A percentile compares a stretch with the other conserved stretches of the same genome.
These are phyloP conservation scores for Argyrosomus regius DNA, from an alignment of 2,797 vertebrate genomes.

Conservation along the genomic window DNA sequence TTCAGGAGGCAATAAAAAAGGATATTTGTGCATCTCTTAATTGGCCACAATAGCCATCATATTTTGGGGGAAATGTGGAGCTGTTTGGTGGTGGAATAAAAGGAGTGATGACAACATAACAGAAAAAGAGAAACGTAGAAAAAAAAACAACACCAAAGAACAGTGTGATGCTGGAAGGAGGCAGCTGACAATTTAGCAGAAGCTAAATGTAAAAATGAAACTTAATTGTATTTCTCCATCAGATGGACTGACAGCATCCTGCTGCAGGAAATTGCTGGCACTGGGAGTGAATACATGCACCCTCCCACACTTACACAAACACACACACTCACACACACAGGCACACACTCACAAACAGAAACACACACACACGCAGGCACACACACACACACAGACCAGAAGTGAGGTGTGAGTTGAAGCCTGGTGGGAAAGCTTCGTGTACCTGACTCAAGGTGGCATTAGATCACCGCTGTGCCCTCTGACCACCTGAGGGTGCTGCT, in stretches of 20 bases:
- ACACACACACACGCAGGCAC: constrained; percentile 12
- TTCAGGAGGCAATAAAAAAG: neutral
- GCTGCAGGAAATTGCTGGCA: constrained; percentile 65
- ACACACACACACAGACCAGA: neutral
- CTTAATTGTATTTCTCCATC: constrained; percentile 68
- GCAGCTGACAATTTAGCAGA: constrained; percentile 33
- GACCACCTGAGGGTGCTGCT: constrained; percentile 1
- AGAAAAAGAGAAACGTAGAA: neutral
- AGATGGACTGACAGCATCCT: constrained; percentile 64
- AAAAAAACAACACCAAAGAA: constrained; percentile 10
- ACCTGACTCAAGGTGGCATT: constrained; percentile 9
- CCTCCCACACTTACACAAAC: neutral
- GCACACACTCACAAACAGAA: constrained; percentile 4
- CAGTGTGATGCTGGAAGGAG: constrained; percentile 8
- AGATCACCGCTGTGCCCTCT: constrained; percentile 29
- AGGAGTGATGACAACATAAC: constrained; percentile 13
- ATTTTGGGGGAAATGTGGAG: constrained; percentile 5
- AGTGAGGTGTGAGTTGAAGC: constrained; percentile 17
- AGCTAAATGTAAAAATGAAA: constrained; percentile 57
- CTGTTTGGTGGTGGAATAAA: constrained; percentile 23
- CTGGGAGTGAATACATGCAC: neutral
- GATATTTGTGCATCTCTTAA: constrained; percentile 30
- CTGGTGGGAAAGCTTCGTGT: constrained; percentile 8
- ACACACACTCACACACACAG: neutral
- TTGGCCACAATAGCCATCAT: constrained; percentile 27